These are phyloP conservation scores for Anguilla megastoma DNA, from an alignment of 2,797 vertebrate species.

Conservation along the genomic window DNA sequence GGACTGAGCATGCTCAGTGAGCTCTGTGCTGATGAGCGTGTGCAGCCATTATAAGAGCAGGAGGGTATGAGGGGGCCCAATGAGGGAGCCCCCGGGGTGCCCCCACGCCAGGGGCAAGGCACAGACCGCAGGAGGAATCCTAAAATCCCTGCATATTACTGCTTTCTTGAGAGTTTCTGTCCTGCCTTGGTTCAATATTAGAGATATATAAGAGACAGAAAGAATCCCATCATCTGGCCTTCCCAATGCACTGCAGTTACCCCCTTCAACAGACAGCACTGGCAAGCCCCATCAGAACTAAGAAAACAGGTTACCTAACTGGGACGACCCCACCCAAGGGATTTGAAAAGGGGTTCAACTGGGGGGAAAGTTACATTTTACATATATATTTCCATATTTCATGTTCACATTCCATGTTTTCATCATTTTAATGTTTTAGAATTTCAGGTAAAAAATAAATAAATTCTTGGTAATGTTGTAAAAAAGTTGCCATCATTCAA, in stretches of 20 bases:
- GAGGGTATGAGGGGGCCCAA: slow-evolving; percentile 6
- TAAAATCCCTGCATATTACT: background rate
- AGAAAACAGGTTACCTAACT: background rate
- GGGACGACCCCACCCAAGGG: background rate
- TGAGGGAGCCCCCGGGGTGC: background rate
- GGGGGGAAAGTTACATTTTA: background rate
- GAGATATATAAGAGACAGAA: background rate
- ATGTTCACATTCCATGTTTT: too few relatives aligned
- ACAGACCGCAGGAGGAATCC: background rate
- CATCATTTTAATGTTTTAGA: background rate
- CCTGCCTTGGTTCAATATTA: background rate
- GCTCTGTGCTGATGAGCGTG: slow-evolving; percentile 11
- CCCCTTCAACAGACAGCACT: background rate
- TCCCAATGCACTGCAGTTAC: background rate
- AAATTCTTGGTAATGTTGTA: background rate
- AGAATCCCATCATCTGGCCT: background rate
- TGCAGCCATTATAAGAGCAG: slow-evolving; percentile 16
- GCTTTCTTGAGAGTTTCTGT: background rate
- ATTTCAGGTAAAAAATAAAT: background rate
- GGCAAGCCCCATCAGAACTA: background rate
- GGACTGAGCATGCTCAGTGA: slow-evolving; percentile 35
- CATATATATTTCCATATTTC: background rate
- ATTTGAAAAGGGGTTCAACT: background rate
- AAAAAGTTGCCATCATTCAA: background rate
- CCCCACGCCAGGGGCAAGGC: background rate